Base-by-base conservation (phyloP, 2,888 invertebrate species). In the Formica aserva region DNA sequence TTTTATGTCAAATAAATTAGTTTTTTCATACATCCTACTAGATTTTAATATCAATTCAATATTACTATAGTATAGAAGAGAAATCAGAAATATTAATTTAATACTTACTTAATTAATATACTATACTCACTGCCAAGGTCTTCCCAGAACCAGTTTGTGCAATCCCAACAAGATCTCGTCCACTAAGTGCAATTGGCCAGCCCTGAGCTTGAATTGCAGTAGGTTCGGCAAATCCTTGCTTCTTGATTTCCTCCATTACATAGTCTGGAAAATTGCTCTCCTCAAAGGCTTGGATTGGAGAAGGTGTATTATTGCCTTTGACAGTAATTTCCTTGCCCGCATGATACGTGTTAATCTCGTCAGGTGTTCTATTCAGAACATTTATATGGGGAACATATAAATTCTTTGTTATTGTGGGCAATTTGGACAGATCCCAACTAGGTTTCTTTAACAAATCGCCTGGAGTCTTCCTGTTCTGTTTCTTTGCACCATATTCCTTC, bases 161-260 rank as follows among this genome's bases (percentile, higher is more conserved):
- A 94, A 98, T 98, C 72, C 99, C 99, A 82, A 99, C 99, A 95
- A 99, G 96, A 95, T 99, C 98, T 45, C 98, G 96, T 0, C 99
- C 99, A 90, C 98, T 98, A 18, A 99, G 95, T 22, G 98, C 98
- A 92, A 99, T 98, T 9, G 99, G 99, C 99, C 99, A 99, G 48
- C 99, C 98, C 94, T 98, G 98, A 60, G 98, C 97, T 95, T 99
- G 99, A 93, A 99, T 99, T 26, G 98, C 97, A 57, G 99, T 99
- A 2, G 99, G 99, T 91, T 97, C 97, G 74, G 96, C 95, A 94
- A 97, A 98, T 74, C 97, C 97, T 94, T 97, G 98, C 90, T 97
- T 97, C 88, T 97, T 96, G 90, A 98, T 97, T 87, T 97, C 97
- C 85, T 96, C 96, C 96, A 98, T 97, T 3, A 98, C 96, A 91